These are phyloP conservation scores for Griposia aprilina DNA, from an alignment of 2,888 invertebrate species.

Conservation along the genomic window DNA sequence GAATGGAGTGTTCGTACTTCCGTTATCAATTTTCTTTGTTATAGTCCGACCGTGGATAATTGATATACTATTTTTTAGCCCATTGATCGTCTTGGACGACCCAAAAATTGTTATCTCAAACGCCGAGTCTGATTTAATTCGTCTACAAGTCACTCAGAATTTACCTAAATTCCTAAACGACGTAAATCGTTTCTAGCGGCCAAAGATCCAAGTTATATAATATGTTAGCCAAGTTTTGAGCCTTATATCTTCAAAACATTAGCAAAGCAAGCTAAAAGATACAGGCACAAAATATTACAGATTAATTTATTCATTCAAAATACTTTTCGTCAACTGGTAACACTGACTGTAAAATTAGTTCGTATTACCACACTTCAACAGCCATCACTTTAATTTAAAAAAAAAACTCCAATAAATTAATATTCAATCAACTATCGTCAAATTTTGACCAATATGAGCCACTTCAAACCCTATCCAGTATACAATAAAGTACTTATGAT, in stretches of 20 bases:
- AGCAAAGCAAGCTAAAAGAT: conserved; percentile 2
- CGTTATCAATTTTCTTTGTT: conserved; percentile 25
- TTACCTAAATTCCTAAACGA: not conserved
- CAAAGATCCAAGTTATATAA: not conserved
- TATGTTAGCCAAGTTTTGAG: conserved; percentile 14
- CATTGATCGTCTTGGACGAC: not conserved
- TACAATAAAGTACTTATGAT: not conserved
- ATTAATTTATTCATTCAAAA: conserved; percentile 15
- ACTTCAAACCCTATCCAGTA: not conserved
- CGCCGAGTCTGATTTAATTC: not conserved
- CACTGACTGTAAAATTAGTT: conserved; percentile 15
- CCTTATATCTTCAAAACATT: conserved; percentile 29
- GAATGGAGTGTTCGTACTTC: conserved; percentile 42
- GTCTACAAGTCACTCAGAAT: not conserved
- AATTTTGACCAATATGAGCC: conserved; percentile 17
- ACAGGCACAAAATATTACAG: conserved; percentile 21
- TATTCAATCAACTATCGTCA: conserved; percentile 3
- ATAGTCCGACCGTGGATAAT: conserved; percentile 63
- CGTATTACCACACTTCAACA: conserved; percentile 25
- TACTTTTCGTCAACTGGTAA: conserved; percentile 21
- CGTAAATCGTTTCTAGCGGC: not conserved
- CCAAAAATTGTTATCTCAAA: not conserved
- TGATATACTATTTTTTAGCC: conserved; percentile 12
- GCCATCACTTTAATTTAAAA: conserved; percentile 14
- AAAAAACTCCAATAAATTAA: not conserved